A percentile compares a stretch with the other conserved stretches of the same genome.
phyloP scores from a whole-genome alignment of 2,113 vertebrate genomes.

The Urocynchramus pylzowi region DNA sequence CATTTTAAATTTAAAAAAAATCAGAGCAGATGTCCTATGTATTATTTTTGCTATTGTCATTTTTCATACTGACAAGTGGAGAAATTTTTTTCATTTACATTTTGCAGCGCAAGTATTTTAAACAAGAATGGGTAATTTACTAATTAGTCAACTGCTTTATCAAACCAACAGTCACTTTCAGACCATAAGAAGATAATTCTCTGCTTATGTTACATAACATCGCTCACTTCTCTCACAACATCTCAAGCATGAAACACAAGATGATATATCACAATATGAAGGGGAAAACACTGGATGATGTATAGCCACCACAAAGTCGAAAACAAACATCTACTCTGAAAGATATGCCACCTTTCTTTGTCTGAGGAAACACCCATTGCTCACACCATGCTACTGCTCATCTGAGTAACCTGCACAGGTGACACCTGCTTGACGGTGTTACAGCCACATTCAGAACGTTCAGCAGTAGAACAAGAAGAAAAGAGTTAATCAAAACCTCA shows the following conservation, averaged over 20 bases:
- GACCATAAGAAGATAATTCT: slow-evolving; percentile 40
- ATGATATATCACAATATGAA: slow-evolving; percentile 40
- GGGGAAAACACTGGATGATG: slow-evolving; percentile 22
- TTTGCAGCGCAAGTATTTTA: slow-evolving; percentile 84
- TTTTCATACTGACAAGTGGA: slow-evolving; percentile 84
- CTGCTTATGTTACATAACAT: slow-evolving; percentile 59
- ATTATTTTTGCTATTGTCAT: slow-evolving; percentile 79
- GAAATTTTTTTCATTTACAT: slow-evolving; percentile 78
- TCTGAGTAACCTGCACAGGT: neutral
- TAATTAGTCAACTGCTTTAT: slow-evolving; percentile 76
- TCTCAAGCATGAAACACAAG: slow-evolving; percentile 17
- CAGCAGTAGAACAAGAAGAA: neutral
- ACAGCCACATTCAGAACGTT: neutral
- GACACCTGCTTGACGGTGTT: accelerated
- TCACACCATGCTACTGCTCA: neutral
- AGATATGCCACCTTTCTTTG: neutral
- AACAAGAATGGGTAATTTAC: slow-evolving; percentile 75
- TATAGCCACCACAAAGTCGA: neutral
- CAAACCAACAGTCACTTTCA: slow-evolving; percentile 59
- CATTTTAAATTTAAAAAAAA: slow-evolving; percentile 61
- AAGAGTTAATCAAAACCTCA: neutral
- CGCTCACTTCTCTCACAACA: slow-evolving; percentile 38
- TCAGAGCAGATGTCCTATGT: slow-evolving; percentile 86
- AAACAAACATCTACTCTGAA: neutral
- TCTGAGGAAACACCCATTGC: neutral